These are phyloP conservation scores for Crotophaga sulcirostris DNA, from an alignment of 2,113 vertebrate species.

Conservation along the genomic window DNA sequence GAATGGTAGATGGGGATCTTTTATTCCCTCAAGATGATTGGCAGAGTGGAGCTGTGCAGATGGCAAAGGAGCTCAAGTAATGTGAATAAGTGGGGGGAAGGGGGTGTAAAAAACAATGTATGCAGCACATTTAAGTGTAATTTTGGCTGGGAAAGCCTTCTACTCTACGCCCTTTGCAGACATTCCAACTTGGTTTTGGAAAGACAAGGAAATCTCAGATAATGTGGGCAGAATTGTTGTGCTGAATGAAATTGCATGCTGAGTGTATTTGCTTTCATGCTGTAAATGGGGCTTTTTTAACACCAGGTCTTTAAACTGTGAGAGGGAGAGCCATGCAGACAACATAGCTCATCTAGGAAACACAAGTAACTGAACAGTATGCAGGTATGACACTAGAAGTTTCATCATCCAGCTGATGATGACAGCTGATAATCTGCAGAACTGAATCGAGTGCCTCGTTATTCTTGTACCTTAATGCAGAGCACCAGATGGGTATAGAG, in stretches of 20 bases:
- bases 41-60: neutral
- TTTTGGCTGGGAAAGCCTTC: neutral
- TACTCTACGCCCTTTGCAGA: neutral
- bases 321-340: neutral
- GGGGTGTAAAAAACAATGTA: neutral
- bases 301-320: neutral
- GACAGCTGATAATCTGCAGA: neutral
- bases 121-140: neutral
- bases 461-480: neutral
- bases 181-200: neutral
- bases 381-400: neutral
- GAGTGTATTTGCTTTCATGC: neutral
- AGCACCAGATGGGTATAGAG: neutral
- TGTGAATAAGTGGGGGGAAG: neutral
- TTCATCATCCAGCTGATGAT: neutral
- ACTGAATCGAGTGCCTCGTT: neutral
- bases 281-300: neutral
- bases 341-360: neutral
- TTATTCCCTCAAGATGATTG: neutral
- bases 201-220: neutral
- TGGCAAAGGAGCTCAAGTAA: neutral
- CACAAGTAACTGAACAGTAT: neutral
- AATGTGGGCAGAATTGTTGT: neutral
- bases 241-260: neutral
- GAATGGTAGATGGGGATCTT: neutral